Percentiles rank a stretch among this genome's conserved stretches.
phyloP scores from a whole-genome alignment of 2,113 vertebrate genomes.

The Hypanus sabinus region DNA sequence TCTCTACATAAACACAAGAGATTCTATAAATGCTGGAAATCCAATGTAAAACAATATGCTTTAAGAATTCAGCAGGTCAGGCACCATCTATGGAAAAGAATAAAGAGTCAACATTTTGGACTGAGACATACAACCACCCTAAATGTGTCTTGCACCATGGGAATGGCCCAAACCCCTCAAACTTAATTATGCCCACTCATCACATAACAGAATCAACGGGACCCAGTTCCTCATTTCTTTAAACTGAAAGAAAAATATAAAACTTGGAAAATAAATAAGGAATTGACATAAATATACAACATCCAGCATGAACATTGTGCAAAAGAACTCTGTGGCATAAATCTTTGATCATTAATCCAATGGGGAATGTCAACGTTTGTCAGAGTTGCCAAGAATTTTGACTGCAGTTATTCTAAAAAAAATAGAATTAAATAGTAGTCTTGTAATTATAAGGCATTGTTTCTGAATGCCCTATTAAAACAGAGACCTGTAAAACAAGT shows the following conservation, averaged over 20 bases:
- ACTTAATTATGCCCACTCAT: background rate
- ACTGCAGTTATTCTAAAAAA: background rate
- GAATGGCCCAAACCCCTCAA: background rate
- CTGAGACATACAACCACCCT: background rate
- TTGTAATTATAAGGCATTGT: background rate
- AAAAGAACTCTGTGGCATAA: background rate
- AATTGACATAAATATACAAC: background rate
- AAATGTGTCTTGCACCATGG: background rate
- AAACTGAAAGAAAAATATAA: background rate
- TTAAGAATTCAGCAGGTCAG: no score
- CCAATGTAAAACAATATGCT: no score
- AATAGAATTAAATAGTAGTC: background rate
- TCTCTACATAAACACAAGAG: background rate
- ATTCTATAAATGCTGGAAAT: no score
- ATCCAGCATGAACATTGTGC: background rate
- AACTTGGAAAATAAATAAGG: background rate
- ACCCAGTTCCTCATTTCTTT: background rate
- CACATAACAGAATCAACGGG: background rate
- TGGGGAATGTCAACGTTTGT: no score
- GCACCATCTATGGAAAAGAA: no score
- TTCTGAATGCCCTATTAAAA: background rate
- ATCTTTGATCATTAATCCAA: background rate
- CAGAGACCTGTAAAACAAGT: background rate
- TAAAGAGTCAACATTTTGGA: no score
- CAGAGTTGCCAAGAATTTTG: background rate